Base-by-base conservation (phyloP, 2,797 vertebrate genomes). In the Cottoperca gobio region DNA sequence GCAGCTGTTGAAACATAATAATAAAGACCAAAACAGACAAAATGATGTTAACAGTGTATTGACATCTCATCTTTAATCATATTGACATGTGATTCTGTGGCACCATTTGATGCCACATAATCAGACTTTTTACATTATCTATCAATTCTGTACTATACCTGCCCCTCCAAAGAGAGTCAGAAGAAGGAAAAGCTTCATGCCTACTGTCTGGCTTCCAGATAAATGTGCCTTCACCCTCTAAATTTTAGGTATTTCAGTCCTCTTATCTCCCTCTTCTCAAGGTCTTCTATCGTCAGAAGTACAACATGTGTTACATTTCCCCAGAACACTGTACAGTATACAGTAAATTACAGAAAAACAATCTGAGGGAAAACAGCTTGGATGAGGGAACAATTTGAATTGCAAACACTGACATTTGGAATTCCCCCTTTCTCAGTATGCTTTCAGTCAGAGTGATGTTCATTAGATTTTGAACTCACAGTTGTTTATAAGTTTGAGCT, bases 271-370 rank as follows among this genome's bases (percentile, higher is more conserved):
- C 60, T 65, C 82, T 62, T 83, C 49, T 87, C 84, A 90, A 86
- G 88, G 88, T 79, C 85, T 24, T 75, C 54, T 45, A 63, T 69
- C 63, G 35, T 76, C 74, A 78, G 3, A 63, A 64, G 48, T 55
- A 65, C 72, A 87, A 84, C 91, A 90, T 81, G 67, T 93, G 91
- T 85, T 83, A 35, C 62, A 80, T 85, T 93, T 88, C 83, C 90
- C 86, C n/a, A 58, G 73, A 63, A 61, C 63, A 14, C 69, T 19
- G 55, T 69, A 72, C 33, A 76, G 40, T 14, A 61, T 16, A 37
- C 35, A 63, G 28, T 14, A 12, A 42, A 17, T 26, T 19, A 57
- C 5, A 2, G 6, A 55, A 26, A 61, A 77, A 42, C 19, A 39
- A 57, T 59, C 31, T 6, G 13, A 17, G 12, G n/a, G 0, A 3